Conservation (phyloP, 35 echinoderm and acorn worm genomes). For the Stichopus chloronotus region DNA sequence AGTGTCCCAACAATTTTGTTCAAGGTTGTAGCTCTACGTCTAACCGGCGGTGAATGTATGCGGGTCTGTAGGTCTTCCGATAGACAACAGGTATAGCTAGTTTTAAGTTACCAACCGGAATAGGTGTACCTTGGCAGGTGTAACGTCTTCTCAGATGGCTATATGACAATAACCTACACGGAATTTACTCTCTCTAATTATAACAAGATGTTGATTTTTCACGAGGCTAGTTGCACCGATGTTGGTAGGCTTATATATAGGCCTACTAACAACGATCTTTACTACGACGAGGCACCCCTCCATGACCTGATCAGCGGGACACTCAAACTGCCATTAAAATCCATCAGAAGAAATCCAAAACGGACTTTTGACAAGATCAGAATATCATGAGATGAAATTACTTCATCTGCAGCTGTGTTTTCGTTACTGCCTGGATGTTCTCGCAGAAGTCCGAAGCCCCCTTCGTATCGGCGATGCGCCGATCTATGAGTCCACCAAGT, state of each 20-base stretch:
- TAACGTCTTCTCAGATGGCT: neutral
- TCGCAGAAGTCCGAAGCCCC: no score
- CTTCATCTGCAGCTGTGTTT: constrained; percentile 36
- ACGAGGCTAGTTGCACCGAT: neutral
- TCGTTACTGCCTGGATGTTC: neutral
- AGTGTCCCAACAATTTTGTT: no score
- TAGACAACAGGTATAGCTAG: neutral
- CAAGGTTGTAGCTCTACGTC: no score
- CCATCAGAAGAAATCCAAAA: constrained; percentile 14
- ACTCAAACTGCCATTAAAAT: constrained; percentile 26
- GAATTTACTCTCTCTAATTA: constrained; percentile 37
- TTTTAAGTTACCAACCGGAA: no score
- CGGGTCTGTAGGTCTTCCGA: no score
- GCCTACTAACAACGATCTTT: no score
- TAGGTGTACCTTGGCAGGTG: neutral
- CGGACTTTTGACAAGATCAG: constrained; percentile 33
- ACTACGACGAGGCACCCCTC: constrained; percentile 23
- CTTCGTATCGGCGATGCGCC: no score
- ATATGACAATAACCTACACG: constrained; percentile 2
- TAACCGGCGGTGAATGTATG: no score
- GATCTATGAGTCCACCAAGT: no score
- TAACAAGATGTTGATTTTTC: constrained; percentile 43
- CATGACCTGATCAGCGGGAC: constrained; percentile 10
- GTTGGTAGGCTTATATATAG: neutral
- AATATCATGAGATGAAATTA: constrained; percentile 33